Percentiles rank a stretch among this genome's conserved stretches.
Evolutionary conservation across 2,113 vertebrate genomes (phyloP).

Genomic region (Pungitius pungitius): DNA sequence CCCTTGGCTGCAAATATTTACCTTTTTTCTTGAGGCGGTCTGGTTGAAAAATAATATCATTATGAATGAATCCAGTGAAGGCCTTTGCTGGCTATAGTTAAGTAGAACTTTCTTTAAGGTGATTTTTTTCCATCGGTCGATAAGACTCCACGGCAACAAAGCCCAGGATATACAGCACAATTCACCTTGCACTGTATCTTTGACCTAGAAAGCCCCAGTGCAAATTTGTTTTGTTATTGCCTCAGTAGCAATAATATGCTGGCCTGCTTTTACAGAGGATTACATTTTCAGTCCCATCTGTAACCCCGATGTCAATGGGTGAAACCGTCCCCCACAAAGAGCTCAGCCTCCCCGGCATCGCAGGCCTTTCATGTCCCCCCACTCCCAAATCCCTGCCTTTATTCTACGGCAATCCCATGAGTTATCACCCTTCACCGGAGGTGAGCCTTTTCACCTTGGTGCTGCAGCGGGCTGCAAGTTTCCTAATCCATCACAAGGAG

Average conservation of each 20-base stretch:
- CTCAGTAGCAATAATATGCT: conserved; percentile 26
- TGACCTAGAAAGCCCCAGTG: conserved; percentile 12
- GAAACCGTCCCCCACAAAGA: conserved; percentile 10
- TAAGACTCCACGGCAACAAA: background rate
- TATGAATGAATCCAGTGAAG: background rate
- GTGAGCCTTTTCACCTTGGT: conserved; percentile 4
- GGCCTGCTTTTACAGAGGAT: conserved; percentile 18
- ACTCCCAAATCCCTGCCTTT: conserved; percentile 19
- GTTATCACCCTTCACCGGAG: conserved; percentile 32
- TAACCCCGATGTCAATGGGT: conserved; percentile 18
- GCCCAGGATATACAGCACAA: background rate
- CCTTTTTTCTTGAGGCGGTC: background rate
- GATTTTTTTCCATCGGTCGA: background rate
- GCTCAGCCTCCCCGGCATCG: background rate
- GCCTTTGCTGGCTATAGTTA: background rate
- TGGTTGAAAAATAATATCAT: background rate
- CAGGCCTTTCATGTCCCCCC: conserved; percentile 3
- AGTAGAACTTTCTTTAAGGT: background rate
- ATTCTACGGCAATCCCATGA: conserved; percentile 42
- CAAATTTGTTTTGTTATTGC: conserved; percentile 23
- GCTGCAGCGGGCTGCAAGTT: conserved; percentile 16
- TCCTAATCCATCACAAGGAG: conserved; percentile 29
- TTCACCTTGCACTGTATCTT: background rate
- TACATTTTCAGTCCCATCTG: conserved; percentile 20
- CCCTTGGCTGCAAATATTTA: background rate